A percentile compares a stretch with the other conserved stretches of the same genome.
Conservation (phyloP, 2,888 invertebrate species). For the Hirudinaria manillensis region DNA sequence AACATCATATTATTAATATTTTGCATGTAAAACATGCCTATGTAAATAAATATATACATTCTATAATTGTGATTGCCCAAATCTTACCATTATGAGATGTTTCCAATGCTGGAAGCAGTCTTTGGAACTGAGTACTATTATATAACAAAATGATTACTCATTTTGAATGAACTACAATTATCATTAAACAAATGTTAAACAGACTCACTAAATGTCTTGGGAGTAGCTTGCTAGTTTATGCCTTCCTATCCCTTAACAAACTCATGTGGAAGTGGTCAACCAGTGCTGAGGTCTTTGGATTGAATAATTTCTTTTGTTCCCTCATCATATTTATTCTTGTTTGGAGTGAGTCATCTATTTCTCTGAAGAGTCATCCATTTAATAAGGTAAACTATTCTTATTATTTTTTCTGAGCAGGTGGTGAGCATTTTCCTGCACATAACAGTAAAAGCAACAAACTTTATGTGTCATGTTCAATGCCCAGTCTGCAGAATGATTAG, state of each 20-base stretch:
- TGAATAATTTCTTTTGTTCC: slow-evolving; percentile 49
- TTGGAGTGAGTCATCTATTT: slow-evolving; percentile 39
- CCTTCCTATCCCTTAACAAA: slow-evolving; percentile 45
- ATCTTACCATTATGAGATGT: too few species aligned
- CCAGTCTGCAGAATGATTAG: not conserved
- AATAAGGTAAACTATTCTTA: not conserved
- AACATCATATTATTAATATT: too few species aligned
- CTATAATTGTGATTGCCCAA: too few species aligned
- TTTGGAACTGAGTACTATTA: too few species aligned
- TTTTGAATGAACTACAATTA: not conserved
- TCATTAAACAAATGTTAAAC: slow-evolving; percentile 7
- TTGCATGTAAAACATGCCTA: too few species aligned
- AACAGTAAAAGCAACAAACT: not conserved
- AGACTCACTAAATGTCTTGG: slow-evolving; percentile 41
- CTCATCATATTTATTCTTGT: slow-evolving; percentile 43
- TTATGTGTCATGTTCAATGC: not conserved
- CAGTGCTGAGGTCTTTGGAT: slow-evolving; percentile 49
- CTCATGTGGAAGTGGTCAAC: slow-evolving; percentile 51
- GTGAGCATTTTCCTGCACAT: not conserved
- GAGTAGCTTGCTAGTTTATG: slow-evolving; percentile 43
- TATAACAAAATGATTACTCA: too few species aligned
- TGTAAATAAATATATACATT: too few species aligned
- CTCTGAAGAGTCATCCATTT: slow-evolving; percentile 23
- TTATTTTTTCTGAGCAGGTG: too few species aligned
- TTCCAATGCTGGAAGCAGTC: too few species aligned